Evolutionary conservation across 2,113 vertebrate genomes (phyloP).

Genomic region (Silurus meridionalis): DNA sequence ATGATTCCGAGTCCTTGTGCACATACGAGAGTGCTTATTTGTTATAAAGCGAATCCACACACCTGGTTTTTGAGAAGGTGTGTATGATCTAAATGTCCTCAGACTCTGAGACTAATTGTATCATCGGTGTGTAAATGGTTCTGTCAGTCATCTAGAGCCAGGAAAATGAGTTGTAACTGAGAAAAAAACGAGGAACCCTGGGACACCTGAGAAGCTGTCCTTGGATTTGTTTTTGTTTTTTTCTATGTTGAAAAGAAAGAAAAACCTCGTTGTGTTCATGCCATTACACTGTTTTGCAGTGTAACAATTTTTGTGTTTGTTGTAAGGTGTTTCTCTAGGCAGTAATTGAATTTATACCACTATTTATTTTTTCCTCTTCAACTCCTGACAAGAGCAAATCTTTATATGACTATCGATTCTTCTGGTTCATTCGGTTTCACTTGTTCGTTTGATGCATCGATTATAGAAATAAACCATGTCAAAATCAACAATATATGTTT

Average conservation of each 20-base stretch:
- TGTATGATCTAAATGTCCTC: not conserved
- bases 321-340: not conserved
- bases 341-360: constrained; percentile 1
- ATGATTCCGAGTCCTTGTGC: constrained; percentile 60
- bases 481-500: no score
- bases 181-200: not conserved
- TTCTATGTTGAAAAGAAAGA: not conserved
- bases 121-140: not conserved
- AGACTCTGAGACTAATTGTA: not conserved
- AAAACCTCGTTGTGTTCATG: not conserved
- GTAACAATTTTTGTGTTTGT: not conserved
- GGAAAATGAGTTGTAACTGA: not conserved
- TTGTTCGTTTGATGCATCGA: not conserved
- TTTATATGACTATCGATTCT: not conserved
- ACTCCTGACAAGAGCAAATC: not conserved
- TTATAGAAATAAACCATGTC: not conserved
- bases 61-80: not conserved
- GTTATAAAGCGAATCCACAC: not conserved
- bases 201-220: not conserved
- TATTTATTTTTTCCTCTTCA: not conserved
- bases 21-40: constrained; percentile 44
- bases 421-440: not conserved
- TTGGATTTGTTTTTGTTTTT: not conserved
- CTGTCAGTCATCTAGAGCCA: not conserved
- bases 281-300: not conserved